Conservation (phyloP, 2,113 vertebrate genomes). For the Lathamus discolor region DNA sequence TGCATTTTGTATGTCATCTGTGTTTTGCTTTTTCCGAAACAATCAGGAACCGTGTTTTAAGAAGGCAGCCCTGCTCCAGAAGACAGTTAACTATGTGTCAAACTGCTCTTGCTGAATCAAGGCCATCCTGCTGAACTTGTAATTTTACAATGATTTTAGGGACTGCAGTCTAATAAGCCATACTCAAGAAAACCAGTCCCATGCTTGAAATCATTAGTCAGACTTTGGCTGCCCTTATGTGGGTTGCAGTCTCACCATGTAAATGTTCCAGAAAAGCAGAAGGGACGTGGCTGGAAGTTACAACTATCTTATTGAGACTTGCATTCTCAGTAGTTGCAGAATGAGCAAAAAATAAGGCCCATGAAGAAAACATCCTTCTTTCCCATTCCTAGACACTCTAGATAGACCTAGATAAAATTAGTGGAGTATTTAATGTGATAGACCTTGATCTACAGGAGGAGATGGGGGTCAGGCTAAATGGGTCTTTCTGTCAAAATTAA, state of each 20-base stretch:
- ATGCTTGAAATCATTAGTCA: background rate
- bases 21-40: background rate
- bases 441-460: background rate
- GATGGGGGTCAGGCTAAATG: background rate
- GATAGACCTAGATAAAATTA: background rate
- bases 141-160: conserved; percentile 11
- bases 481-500: background rate
- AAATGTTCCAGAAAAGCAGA: background rate
- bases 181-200: background rate
- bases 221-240: background rate
- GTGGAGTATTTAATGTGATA: background rate
- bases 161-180: background rate
- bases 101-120: conserved; percentile 51
- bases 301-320: background rate
- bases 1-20: background rate
- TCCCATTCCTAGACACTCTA: background rate
- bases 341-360: background rate
- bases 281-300: background rate
- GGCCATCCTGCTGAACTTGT: conserved; percentile 35
- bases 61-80: background rate
- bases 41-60: background rate
- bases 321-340: background rate
- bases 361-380: background rate
- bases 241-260: background rate
- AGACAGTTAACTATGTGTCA: background rate